phyloP scores from a whole-genome alignment of 2,888 invertebrate genomes.

The Gryllus longicercus region DNA sequence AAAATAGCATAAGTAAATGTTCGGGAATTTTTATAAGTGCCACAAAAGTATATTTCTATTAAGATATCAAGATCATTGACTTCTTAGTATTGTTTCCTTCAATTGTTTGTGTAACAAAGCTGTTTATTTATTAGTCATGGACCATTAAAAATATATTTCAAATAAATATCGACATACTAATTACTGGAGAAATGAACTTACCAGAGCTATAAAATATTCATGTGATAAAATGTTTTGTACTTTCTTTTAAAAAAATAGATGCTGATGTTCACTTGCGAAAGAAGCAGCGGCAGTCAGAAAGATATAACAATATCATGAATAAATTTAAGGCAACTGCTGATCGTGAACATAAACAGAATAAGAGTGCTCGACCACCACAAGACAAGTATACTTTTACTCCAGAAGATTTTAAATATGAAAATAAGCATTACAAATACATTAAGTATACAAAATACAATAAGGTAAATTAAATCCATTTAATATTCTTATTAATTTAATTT shows the following conservation, averaged over 20 bases:
- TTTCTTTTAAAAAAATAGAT: constrained; percentile 24
- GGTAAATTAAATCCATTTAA: constrained; percentile 45
- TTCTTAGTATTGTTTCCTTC: not conserved
- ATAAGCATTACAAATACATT: constrained; percentile 74
- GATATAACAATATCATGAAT: constrained; percentile 58
- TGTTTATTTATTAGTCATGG: not conserved
- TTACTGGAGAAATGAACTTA: not conserved
- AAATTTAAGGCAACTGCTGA: constrained; percentile 63
- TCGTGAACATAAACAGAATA: constrained; percentile 45
- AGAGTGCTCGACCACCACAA: constrained; percentile 30
- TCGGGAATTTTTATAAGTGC: no score
- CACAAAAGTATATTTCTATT: no score
- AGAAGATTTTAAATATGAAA: constrained; percentile 72
- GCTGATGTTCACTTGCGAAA: constrained; percentile 43
- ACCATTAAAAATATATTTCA: not conserved
- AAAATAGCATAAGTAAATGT: no score
- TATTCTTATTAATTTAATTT: no score
- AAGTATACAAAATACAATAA: constrained; percentile 70
- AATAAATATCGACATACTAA: not conserved
- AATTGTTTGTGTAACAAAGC: not conserved
- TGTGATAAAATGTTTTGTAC: not conserved
- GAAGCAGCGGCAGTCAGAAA: constrained; percentile 59
- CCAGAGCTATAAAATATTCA: not conserved
- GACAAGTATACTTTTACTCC: constrained; percentile 62
- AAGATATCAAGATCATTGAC: no score